Percentiles rank a stretch among this genome's conserved stretches.
phyloP scores from a whole-genome alignment of 2,888 invertebrate species.

The Tridacna gigas region DNA sequence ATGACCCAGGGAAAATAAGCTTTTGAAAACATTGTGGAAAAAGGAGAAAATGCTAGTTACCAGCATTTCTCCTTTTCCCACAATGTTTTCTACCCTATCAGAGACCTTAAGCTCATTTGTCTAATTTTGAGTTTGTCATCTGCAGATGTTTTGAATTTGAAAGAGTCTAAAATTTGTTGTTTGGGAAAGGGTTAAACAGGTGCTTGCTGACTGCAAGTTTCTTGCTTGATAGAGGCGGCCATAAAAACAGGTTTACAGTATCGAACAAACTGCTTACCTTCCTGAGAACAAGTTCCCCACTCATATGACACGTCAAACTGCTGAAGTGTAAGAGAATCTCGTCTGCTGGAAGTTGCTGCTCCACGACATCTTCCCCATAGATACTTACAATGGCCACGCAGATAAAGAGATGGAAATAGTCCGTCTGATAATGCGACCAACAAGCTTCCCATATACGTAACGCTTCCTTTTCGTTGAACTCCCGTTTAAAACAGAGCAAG shows the following conservation, averaged over 20 bases:
- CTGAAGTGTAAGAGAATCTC: slow-evolving; percentile 98
- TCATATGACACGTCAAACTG: slow-evolving; percentile 98
- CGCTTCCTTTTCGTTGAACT: slow-evolving; percentile 95
- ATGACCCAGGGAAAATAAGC: too few relatives aligned
- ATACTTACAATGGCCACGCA: slow-evolving; percentile 96
- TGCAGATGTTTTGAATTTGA: too few relatives aligned
- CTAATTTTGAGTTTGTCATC: too few relatives aligned
- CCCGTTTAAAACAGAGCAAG: slow-evolving; percentile 93
- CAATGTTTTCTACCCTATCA: not conserved
- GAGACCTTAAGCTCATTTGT: too few relatives aligned
- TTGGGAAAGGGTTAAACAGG: too few relatives aligned
- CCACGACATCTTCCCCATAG: slow-evolving; percentile 93
- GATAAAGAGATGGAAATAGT: slow-evolving; percentile 97
- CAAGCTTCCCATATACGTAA: slow-evolving; percentile 98
- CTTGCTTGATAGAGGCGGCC: too few relatives aligned
- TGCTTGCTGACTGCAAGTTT: too few relatives aligned
- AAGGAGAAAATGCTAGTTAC: not conserved
- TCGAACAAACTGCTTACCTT: slow-evolving; percentile 87
- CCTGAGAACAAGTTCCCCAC: slow-evolving; percentile 94
- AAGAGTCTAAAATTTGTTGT: too few relatives aligned
- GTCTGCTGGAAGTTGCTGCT: slow-evolving; percentile 95
- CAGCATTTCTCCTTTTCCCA: not conserved
- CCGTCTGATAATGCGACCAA: slow-evolving; percentile 98
- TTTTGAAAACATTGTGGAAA: not conserved
- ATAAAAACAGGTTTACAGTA: not conserved